Percentiles rank a stretch among this genome's conserved stretches.
These are phyloP conservation scores for Anisognathus igniventris DNA, from an alignment of 2,797 vertebrate species.

Conservation along the genomic window DNA sequence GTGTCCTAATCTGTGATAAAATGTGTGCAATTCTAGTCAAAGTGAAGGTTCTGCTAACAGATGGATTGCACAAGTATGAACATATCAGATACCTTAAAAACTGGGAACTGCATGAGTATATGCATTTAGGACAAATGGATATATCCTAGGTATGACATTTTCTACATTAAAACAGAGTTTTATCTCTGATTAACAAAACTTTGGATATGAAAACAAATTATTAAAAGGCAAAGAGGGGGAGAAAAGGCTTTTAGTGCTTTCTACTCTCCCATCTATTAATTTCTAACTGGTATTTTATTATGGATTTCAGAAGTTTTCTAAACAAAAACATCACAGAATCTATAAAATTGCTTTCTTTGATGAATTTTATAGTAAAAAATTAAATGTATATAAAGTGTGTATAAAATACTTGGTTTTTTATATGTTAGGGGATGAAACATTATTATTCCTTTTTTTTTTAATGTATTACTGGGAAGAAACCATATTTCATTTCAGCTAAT, in stretches of 20 bases:
- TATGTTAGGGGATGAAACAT: neutral
- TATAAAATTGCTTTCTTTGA: neutral
- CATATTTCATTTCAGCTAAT: neutral
- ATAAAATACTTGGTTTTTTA: neutral
- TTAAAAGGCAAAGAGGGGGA: neutral
- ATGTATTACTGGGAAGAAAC: neutral
- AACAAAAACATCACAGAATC: neutral
- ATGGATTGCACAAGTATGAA: neutral
- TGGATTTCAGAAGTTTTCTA: neutral
- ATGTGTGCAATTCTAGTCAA: constrained; percentile 8
- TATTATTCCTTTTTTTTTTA: neutral
- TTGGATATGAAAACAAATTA: neutral
- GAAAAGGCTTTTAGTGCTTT: neutral
- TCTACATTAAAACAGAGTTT: neutral
- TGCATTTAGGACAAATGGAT: neutral
- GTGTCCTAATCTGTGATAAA: constrained; percentile 89
- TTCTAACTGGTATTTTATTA: neutral
- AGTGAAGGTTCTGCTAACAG: neutral
- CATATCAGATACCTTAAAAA: neutral
- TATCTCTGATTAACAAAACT: neutral
- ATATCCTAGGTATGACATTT: neutral
- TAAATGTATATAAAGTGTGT: neutral
- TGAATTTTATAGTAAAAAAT: neutral
- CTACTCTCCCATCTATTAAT: neutral
- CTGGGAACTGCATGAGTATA: neutral